phyloP scores from a whole-genome alignment of 2,113 vertebrate genomes.

The Crotalus helleri region DNA sequence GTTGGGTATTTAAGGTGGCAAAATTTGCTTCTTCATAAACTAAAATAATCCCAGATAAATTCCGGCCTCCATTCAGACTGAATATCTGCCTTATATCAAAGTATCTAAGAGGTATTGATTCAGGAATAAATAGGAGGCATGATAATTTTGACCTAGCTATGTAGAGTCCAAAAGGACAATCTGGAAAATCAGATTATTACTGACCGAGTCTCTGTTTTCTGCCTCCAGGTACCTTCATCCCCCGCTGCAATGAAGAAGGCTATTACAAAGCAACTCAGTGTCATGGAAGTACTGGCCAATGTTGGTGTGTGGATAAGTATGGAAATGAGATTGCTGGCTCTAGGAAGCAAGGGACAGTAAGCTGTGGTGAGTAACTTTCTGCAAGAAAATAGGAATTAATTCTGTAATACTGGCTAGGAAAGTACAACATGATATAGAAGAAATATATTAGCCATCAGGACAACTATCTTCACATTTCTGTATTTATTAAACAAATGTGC shows the following conservation, averaged over 20 bases:
- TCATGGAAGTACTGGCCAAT: constrained; percentile 89
- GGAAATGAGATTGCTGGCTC: constrained; percentile 94
- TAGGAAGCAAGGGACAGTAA: constrained; percentile 88
- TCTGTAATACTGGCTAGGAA: accelerated
- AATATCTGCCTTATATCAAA: neutral
- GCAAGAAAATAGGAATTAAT: neutral
- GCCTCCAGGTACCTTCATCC: constrained; percentile 83
- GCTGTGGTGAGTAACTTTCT: constrained; percentile 80
- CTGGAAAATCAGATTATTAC: neutral
- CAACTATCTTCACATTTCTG: neutral
- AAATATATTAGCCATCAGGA: neutral
- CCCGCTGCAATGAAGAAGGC: constrained; percentile 90
- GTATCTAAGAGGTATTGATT: neutral
- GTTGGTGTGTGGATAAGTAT: constrained; percentile 97
- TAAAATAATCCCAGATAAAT: neutral
- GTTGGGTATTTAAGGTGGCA: neutral
- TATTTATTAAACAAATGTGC: neutral
- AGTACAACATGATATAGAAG: constrained; percentile 16
- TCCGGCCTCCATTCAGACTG: neutral
- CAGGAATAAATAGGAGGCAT: neutral
- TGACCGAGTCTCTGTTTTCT: constrained; percentile 25
- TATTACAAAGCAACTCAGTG: constrained; percentile 95
- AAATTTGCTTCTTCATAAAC: neutral
- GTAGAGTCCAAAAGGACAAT: neutral
- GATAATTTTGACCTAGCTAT: neutral